phyloP scores from a whole-genome alignment of 2,113 vertebrate species.

The Lonchura striata region DNA sequence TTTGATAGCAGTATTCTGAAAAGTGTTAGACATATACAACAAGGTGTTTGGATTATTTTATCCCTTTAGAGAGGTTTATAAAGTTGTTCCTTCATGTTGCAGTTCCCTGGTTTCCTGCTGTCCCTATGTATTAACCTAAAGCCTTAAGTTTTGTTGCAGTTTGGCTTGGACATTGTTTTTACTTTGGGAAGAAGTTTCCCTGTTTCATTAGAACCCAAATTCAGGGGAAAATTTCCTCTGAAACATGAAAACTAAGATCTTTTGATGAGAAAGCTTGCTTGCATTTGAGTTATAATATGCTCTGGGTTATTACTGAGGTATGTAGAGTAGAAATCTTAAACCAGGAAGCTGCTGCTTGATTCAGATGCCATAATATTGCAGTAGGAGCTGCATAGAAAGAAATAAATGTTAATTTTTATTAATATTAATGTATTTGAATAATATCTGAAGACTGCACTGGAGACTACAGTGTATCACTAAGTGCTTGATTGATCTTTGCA shows the following conservation, averaged over 20 bases:
- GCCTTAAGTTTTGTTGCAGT: not conserved
- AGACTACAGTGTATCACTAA: not conserved
- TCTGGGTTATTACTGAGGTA: not conserved
- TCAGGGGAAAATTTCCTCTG: not conserved
- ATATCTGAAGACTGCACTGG: not conserved
- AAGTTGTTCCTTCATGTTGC: not conserved
- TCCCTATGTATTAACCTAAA: not conserved
- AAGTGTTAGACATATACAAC: not conserved
- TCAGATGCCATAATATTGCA: not conserved
- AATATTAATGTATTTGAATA: not conserved
- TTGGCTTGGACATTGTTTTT: not conserved
- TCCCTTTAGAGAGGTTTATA: not conserved
- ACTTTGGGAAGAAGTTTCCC: not conserved
- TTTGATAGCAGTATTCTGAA: not conserved
- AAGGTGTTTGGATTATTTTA: not conserved
- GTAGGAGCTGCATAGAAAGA: not conserved
- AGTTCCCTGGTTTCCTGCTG: not conserved
- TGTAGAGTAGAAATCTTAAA: not conserved
- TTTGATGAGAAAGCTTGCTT: not conserved
- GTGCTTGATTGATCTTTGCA: not conserved
- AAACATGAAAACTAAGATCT: not conserved
- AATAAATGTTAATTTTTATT: not conserved
- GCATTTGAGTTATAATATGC: not conserved
- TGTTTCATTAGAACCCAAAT: not conserved
- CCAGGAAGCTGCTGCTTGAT: not conserved